These are phyloP conservation scores for Triplophysa bombifrons DNA, from an alignment of 2,797 vertebrate species.

Conservation along the genomic window DNA sequence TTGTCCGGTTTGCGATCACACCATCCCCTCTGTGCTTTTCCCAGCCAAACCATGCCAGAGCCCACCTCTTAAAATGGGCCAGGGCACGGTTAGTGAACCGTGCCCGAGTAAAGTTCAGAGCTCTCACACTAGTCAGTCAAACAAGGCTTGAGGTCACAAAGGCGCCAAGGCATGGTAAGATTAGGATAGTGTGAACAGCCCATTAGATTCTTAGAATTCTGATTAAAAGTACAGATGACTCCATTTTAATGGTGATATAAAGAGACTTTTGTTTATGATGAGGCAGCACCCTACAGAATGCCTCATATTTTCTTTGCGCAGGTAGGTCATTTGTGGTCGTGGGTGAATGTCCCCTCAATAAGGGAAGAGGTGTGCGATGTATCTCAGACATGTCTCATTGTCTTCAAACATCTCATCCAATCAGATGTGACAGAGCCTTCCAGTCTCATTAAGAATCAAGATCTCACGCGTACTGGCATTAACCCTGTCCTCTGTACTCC, in stretches of 20 bases:
- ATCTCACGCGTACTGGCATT: constrained; percentile 68
- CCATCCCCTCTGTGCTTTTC: too few relatives aligned
- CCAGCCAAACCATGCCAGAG: too few relatives aligned
- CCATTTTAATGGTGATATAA: background rate
- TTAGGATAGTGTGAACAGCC: too few relatives aligned
- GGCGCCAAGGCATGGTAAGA: too few relatives aligned
- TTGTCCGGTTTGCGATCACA: too few relatives aligned
- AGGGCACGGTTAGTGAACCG: too few relatives aligned
- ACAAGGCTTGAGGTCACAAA: too few relatives aligned
- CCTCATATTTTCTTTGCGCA: constrained; percentile 26
- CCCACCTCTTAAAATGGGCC: too few relatives aligned
- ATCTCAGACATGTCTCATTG: constrained; percentile 26
- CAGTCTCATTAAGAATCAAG: constrained; percentile 75
- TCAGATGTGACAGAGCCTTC: constrained; percentile 78
- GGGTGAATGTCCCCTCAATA: constrained; percentile 12
- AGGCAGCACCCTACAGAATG: constrained; percentile 26
- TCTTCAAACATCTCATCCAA: constrained; percentile 59
- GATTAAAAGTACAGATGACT: background rate
- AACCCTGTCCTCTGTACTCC: constrained; percentile 64
- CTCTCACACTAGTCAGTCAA: too few relatives aligned
- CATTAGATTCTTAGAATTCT: too few relatives aligned
- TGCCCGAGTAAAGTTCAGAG: too few relatives aligned
- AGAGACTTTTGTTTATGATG: background rate
- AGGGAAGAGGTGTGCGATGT: constrained; percentile 50
- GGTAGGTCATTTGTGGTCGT: constrained; percentile 6